Percentiles rank a stretch among this genome's conserved stretches.
Evolutionary conservation across 2,888 invertebrate genomes (phyloP).

Genomic region (Latrodectus elegans): DNA sequence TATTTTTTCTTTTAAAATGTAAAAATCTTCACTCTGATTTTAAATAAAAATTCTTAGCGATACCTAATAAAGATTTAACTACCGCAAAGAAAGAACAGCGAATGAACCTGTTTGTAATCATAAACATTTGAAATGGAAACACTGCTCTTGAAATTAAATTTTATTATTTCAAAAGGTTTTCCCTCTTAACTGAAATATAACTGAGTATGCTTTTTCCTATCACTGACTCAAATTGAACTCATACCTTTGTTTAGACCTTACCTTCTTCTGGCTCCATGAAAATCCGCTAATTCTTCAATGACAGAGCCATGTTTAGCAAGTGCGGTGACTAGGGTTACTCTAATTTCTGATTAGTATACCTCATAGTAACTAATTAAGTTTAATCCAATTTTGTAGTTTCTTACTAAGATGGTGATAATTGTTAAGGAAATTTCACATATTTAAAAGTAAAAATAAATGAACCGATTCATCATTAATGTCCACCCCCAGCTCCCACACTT

Average conservation of each 20-base stretch:
- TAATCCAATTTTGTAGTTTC: too few relatives aligned
- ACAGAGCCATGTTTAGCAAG: constrained; percentile 67
- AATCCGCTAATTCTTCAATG: constrained; percentile 32
- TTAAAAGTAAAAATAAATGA: background rate
- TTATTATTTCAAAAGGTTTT: too few relatives aligned
- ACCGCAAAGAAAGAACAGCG: too few relatives aligned
- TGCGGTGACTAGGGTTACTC: constrained; percentile 54
- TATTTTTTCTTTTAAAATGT: background rate
- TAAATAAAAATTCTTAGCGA: background rate
- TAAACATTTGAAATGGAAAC: too few relatives aligned
- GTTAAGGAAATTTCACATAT: background rate
- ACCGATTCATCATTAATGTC: background rate
- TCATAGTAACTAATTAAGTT: too few relatives aligned
- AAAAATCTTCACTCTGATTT: background rate
- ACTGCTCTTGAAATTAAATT: too few relatives aligned
- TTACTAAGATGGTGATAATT: too few relatives aligned
- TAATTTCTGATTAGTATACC: constrained; percentile 41
- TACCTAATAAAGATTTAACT: background rate
- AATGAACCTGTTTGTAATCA: too few relatives aligned
- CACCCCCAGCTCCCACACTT: constrained; percentile 49
- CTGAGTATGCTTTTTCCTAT: background rate
- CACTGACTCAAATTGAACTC: constrained; percentile 41
- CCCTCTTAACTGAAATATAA: too few relatives aligned
- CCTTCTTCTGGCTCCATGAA: constrained; percentile 61
- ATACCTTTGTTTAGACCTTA: constrained; percentile 15